Base-by-base conservation (phyloP, 2,888 invertebrate genomes). In the Nomada lathburiana region DNA sequence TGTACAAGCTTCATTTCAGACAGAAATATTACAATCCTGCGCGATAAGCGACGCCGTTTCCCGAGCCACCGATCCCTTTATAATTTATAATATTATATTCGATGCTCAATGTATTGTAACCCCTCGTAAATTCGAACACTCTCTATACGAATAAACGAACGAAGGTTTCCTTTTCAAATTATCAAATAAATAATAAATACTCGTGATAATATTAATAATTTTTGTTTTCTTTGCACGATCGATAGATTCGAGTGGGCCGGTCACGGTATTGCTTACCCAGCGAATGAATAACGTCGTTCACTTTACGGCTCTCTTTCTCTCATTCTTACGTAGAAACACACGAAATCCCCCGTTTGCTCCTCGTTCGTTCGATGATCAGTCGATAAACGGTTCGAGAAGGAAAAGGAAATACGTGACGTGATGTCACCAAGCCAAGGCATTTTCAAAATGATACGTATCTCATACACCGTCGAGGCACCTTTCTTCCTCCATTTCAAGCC, bases 371-470 rank as follows among this genome's bases (percentile, higher is more conserved):
- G 65, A 68, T 68, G 64, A 65, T 64, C 60, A 50, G 53, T 76
- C 70, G 76, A 82, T 11, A 71, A 80, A 47, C 68, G 64, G 70
- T 60, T 73, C 75, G 80, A 76, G 80, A 78, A 81, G 73, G 42
- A 60, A 74, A 74, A 50, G 50, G 64, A 73, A 76, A 81, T 82
- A 90, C 89, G 89, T 90, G 91, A 90, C 91, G 92, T 90, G 90
- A 87, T 89, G 90, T 90, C 89, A 89, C 91, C 91, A 91, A 89
- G 89, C 91, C 90, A 88, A 88, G 88, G 86, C 89, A 88, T 89
- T 89, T 90, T 89, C 89, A 20, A 91, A 57, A 57, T 9, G 26
- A 26, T 23, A 23, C 20, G 20, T 20, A 1, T 26, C 18, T 69
- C 67, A 64, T 69, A 13, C 20, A 62, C n/a, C 47, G n/a, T n/a